Evolutionary conservation across 2,888 invertebrate genomes (phyloP).

Genomic region (Synanthedon andrenaeformis): DNA sequence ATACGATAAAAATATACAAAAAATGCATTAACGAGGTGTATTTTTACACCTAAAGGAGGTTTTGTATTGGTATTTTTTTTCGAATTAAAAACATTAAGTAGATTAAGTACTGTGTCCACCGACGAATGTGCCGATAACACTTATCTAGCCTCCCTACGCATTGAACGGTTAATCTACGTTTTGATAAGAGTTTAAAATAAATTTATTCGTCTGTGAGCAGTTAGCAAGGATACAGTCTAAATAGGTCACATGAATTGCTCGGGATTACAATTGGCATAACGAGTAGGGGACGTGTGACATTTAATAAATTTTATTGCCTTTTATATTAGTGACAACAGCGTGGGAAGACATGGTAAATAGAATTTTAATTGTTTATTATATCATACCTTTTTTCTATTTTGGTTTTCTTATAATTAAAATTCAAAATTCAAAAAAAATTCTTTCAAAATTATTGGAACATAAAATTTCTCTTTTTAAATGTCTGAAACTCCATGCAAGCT

Average conservation of each 20-base stretch:
- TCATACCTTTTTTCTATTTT: background rate
- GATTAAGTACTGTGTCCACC: too few relatives aligned
- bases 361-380: slow-evolving; percentile 4
- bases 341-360: slow-evolving; percentile 40
- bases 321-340: slow-evolving; percentile 11
- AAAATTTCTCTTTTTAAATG: too few relatives aligned
- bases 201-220: slow-evolving; percentile 25
- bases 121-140: background rate
- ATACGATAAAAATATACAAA: too few relatives aligned
- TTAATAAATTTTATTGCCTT: slow-evolving; percentile 11
- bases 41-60: too few relatives aligned
- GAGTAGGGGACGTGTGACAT: slow-evolving; percentile 15
- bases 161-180: slow-evolving; percentile 5
- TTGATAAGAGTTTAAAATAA: slow-evolving; percentile 13
- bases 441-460: too few relatives aligned
- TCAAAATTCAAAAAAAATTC: too few relatives aligned
- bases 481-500: too few relatives aligned
- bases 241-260: slow-evolving; percentile 40
- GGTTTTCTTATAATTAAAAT: too few relatives aligned
- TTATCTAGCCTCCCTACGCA: slow-evolving; percentile 2
- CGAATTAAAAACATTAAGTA: too few relatives aligned
- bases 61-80: too few relatives aligned
- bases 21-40: too few relatives aligned
- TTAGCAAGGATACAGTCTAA: slow-evolving; percentile 27
- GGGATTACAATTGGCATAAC: slow-evolving; percentile 25